phyloP scores from a whole-genome alignment of 2,797 vertebrate species.

The Ctenopoma multispine region DNA sequence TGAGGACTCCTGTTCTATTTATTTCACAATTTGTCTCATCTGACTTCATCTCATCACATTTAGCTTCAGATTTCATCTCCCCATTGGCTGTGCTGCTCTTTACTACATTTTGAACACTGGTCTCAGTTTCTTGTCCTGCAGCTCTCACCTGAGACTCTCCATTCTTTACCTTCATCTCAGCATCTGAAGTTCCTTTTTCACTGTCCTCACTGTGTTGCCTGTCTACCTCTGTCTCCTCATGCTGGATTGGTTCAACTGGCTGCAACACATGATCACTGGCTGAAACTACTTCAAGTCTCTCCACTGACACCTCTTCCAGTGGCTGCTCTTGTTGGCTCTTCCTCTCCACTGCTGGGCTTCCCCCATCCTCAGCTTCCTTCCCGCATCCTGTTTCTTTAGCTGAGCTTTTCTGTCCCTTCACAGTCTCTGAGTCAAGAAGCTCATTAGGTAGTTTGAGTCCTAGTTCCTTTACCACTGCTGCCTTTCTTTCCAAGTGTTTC shows the following conservation, averaged over 20 bases:
- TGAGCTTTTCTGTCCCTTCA: constrained; percentile 35
- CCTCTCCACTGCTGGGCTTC: constrained; percentile 35
- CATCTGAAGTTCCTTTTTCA: constrained; percentile 30
- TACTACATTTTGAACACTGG: constrained; percentile 16
- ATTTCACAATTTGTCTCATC: constrained; percentile 34
- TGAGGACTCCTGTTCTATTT: constrained; percentile 34
- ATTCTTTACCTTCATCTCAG: constrained; percentile 35
- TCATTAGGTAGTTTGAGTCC: constrained; percentile 47
- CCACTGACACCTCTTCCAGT: constrained; percentile 21
- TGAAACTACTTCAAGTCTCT: constrained; percentile 26
- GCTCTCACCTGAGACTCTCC: constrained; percentile 34
- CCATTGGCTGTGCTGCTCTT: constrained; percentile 11
- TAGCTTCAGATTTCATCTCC: constrained; percentile 16
- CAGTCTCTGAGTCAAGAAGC: neutral
- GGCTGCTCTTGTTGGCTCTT: constrained; percentile 39
- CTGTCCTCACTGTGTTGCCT: constrained; percentile 2
- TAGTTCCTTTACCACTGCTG: constrained; percentile 72
- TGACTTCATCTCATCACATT: constrained; percentile 30
- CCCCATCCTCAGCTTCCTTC: constrained; percentile 61
- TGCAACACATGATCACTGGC: constrained; percentile 49
- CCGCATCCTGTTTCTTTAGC: constrained; percentile 49
- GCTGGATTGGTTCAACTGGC: constrained; percentile 33
- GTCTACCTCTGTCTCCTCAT: constrained; percentile 35
- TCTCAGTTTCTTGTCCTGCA: constrained; percentile 19
- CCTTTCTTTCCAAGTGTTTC: constrained; percentile 80